Evolutionary conservation across 2,888 invertebrate species (phyloP).

Genomic region (Iselma pallidipennis): DNA sequence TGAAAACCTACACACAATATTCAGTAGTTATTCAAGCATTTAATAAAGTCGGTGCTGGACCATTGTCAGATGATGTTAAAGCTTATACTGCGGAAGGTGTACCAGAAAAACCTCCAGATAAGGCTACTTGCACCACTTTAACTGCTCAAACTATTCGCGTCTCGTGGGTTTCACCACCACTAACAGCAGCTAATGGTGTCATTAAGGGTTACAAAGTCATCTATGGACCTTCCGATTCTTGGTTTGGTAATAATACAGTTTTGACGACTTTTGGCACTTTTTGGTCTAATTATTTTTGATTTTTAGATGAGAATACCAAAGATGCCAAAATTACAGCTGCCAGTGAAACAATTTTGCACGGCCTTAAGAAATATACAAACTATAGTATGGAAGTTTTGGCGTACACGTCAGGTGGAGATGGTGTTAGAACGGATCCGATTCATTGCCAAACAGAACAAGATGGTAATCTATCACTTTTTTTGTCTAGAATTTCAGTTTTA

Average conservation of each 20-base stretch:
- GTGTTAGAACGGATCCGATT: conserved; percentile 83
- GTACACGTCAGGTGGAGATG: conserved; percentile 93
- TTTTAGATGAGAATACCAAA: conserved; percentile 82
- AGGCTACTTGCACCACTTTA: conserved; percentile 88
- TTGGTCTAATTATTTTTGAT: conserved; percentile 16
- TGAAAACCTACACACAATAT: conserved; percentile 90
- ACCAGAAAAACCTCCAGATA: conserved; percentile 89
- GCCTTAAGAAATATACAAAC: conserved; percentile 92
- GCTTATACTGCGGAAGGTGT: conserved; percentile 95
- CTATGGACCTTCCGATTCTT: conserved; percentile 87
- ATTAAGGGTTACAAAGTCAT: conserved; percentile 96
- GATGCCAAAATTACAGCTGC: conserved; percentile 92
- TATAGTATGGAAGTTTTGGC: conserved; percentile 97
- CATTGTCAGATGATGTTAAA: conserved; percentile 84
- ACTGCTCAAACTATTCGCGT: conserved; percentile 94
- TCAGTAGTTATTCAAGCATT: conserved; percentile 95
- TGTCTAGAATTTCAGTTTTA: neutral
- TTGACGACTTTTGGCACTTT: neutral
- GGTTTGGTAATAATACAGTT: conserved; percentile 76
- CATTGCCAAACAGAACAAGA: conserved; percentile 96
- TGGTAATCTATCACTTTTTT: conserved; percentile 68
- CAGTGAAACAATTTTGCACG: conserved; percentile 90
- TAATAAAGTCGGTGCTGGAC: conserved; percentile 92
- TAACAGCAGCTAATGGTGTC: conserved; percentile 90
- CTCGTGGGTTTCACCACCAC: conserved; percentile 92